Evolutionary conservation across 2,113 vertebrate species (phyloP), one percentile per base, ranked within the genome.

Genomic region (Clarias macrocephalus): DNA sequence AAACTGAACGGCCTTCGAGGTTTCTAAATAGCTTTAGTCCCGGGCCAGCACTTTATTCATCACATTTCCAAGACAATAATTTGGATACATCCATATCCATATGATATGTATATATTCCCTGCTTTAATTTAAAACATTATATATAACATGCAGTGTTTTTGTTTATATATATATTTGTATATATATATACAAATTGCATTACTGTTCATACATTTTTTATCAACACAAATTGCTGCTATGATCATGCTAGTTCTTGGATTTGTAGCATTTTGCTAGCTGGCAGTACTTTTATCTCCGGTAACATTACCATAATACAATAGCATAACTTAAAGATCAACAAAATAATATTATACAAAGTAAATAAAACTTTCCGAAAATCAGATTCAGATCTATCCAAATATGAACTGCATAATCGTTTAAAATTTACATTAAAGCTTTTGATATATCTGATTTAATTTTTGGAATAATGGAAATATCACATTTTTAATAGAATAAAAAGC

Each of bases 1-100:
- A 37, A 57, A 91, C 88, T 33, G 59, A 86, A 75, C 77, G 80
- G 73, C 62, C 81, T 68, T 62, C 83, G 28, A 86, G 89, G 18
- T 54, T 76, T 16, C 8, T 83, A 73, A 62, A 81, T 13, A 66
- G 7, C 37, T 73, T 57, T 56, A 48, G 13, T 54, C 30, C 59
- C 60, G 12, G 9, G 80, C 60, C 82, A 80, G 79, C 73, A 77
- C 72, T 90, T 87, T 83, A 86, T 33, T 80, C 66, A 70, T 33
- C 3, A 5, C 56, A 28, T 76, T 16, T 66, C 57, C 15, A 18
- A 66, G 42, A 52, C 37, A n/a, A 15, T 37, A 2, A 75, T 75
- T 25, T 9, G 8, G 18, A 23, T 25, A 1, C 25, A 8, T 28
- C 13, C 56, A n/a, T n/a, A n/a, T n/a, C n/a, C n/a, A n/a, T n/a